Conservation (phyloP, 2,113 vertebrate genomes). For the Malurus melanocephalus region DNA sequence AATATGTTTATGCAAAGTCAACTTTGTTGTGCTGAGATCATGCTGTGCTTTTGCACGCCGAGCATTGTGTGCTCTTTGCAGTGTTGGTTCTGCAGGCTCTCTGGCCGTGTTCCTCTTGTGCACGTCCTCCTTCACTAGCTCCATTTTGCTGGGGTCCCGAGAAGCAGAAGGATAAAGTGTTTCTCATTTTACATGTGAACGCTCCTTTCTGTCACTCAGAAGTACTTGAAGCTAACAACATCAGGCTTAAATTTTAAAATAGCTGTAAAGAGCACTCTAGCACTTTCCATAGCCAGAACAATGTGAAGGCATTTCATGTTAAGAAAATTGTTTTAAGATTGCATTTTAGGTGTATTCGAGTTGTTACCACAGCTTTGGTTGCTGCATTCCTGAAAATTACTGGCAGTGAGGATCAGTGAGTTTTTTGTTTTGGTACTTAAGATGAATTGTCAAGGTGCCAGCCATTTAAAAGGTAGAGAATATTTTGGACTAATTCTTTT, state of each 20-base stretch:
- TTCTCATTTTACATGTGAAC: neutral
- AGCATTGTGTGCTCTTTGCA: neutral
- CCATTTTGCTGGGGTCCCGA: neutral
- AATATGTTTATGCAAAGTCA: neutral
- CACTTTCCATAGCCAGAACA: neutral
- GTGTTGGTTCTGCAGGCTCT: neutral
- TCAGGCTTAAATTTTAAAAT: neutral
- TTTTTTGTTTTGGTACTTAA: constrained; percentile 37
- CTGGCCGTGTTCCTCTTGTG: neutral
- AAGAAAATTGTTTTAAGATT: neutral
- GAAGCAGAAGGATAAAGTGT: neutral
- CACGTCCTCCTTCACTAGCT: neutral
- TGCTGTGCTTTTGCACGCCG: neutral
- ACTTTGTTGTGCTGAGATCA: constrained; percentile 1
- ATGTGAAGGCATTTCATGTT: neutral
- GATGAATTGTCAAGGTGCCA: constrained; percentile 35
- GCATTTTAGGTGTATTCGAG: neutral
- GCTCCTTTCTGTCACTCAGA: neutral
- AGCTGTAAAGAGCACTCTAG: neutral
- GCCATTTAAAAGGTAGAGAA: constrained; percentile 32
- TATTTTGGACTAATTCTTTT: constrained; percentile 18
- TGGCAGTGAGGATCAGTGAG: neutral
- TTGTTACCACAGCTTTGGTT: constrained; percentile 8
- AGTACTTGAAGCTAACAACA: neutral
- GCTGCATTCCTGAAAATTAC: constrained; percentile 16